Percentiles rank a stretch among this genome's conserved stretches.
phyloP scores from a whole-genome alignment of 2,888 invertebrate species.

The Agrilus cyanescens region DNA sequence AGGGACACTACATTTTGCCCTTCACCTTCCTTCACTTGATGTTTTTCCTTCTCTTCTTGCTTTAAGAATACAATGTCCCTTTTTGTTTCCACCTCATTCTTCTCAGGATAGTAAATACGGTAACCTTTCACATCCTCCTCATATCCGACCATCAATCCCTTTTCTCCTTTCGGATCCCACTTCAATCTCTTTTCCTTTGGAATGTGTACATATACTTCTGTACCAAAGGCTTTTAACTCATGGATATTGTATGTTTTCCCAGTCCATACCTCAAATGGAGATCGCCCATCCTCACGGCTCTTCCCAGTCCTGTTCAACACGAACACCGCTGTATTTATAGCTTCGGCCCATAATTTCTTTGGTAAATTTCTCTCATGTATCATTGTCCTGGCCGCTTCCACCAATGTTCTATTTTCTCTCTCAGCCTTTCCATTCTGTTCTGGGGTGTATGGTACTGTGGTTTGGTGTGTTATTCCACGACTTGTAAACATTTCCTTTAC shows the following conservation, averaged over 20 bases:
- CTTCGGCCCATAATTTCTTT: conserved; percentile 26
- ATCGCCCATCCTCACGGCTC: conserved; percentile 13
- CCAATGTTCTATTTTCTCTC: conserved; percentile 25
- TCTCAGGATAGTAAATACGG: conserved; percentile 12
- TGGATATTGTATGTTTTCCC: conserved; percentile 23
- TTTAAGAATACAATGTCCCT: conserved; percentile 12
- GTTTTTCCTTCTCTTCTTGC: background rate
- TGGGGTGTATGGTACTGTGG: conserved; percentile 23
- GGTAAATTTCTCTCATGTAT: conserved; percentile 17
- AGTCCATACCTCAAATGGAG: conserved; percentile 28
- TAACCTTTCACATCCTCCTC: conserved; percentile 18
- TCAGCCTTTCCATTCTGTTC: conserved; percentile 29
- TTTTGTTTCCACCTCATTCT: conserved; percentile 11
- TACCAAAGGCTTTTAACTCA: conserved; percentile 29
- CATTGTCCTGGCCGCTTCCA: conserved; percentile 24
- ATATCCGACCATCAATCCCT: conserved; percentile 28
- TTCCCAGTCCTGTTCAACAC: conserved; percentile 15
- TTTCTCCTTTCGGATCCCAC: conserved; percentile 24
- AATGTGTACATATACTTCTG: conserved; percentile 24
- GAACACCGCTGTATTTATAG: conserved; percentile 17
- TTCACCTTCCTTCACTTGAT: no score
- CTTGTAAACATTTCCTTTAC: conserved; percentile 14
- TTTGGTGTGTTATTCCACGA: conserved; percentile 22
- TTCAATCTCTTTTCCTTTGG: conserved; percentile 25
- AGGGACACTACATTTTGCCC: no score